These are phyloP conservation scores for Polia nebulosa DNA, from an alignment of 2,888 invertebrate species.

Conservation along the genomic window DNA sequence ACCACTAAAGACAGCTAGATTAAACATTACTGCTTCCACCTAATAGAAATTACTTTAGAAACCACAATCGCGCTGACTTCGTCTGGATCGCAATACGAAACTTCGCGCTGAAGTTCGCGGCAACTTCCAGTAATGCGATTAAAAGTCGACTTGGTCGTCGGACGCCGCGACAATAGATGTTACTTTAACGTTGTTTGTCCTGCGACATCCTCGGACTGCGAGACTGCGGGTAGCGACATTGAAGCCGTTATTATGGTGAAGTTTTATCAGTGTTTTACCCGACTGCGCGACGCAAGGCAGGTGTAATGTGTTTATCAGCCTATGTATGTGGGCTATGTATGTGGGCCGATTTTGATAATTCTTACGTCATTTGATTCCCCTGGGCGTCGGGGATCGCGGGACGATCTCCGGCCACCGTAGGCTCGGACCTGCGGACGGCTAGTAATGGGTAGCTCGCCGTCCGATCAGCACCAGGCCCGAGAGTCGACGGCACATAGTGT, in stretches of 20 bases:
- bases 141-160: slow-evolving; percentile 76
- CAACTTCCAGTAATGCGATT: slow-evolving; percentile 80
- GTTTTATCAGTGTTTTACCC: slow-evolving; percentile 59
- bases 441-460: no score
- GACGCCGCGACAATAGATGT: slow-evolving; percentile 79
- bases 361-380: no score
- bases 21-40: slow-evolving; percentile 60
- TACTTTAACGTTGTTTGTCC: slow-evolving; percentile 81
- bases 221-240: slow-evolving; percentile 56
- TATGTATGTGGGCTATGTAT: no score
- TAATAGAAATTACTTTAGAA: slow-evolving; percentile 65
- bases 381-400: no score
- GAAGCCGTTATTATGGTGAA: slow-evolving; percentile 61
- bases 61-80: slow-evolving; percentile 58
- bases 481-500: no score
- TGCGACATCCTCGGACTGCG: slow-evolving; percentile 57
- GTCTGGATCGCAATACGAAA: slow-evolving; percentile 64
- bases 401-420: no score
- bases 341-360: no score
- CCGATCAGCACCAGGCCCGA: no score
- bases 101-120: slow-evolving; percentile 70
- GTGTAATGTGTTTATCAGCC: no score
- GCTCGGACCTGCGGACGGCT: no score
- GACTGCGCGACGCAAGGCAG: no score
- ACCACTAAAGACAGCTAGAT: slow-evolving; percentile 52